These are phyloP conservation scores for Condylostylus longicornis DNA, from an alignment of 1,140 invertebrate genomes.

Conservation along the genomic window DNA sequence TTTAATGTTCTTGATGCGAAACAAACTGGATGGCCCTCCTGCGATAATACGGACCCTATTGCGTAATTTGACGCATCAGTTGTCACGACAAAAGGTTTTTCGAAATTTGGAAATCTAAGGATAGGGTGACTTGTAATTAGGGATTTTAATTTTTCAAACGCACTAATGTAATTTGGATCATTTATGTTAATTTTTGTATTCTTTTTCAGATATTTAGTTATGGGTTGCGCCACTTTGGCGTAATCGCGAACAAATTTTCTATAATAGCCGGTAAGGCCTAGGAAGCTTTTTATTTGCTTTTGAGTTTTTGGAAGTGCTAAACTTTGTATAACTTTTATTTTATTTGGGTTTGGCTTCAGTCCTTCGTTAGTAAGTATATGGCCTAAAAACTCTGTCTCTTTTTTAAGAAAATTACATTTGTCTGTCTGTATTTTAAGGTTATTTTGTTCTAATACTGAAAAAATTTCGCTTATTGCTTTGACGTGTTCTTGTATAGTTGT, in stretches of 20 bases:
- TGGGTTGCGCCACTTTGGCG: conserved; percentile 6
- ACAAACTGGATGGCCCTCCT: conserved; percentile 15
- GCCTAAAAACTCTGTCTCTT: conserved; percentile 3
- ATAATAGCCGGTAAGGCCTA: conserved; percentile 22
- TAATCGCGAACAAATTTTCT: conserved; percentile 12
- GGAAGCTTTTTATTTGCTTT: conserved; percentile 14
- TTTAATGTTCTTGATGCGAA: conserved; percentile 32
- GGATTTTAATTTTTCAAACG: conserved; percentile 25
- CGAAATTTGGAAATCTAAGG: conserved; percentile 11
- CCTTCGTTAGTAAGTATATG: conserved; percentile 15
- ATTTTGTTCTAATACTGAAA: no score
- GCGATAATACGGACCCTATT: conserved; percentile 19
- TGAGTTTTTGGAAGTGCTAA: conserved; percentile 11
- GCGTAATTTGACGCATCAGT: conserved; percentile 18
- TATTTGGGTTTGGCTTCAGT: conserved; percentile 12
- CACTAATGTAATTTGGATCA: conserved; percentile 30
- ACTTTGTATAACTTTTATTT: conserved; percentile 11
- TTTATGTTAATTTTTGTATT: conserved; percentile 11
- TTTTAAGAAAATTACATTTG: no score
- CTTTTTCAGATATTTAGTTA: conserved; percentile 7
- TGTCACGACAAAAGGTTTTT: conserved; percentile 9
- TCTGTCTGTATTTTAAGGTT: no score
- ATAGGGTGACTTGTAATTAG: conserved; percentile 24
- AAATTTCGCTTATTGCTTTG: no score
- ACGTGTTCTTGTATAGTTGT: no score